Base-by-base conservation (phyloP, 2,113 vertebrate species). In the Vulpes ferrilata region DNA sequence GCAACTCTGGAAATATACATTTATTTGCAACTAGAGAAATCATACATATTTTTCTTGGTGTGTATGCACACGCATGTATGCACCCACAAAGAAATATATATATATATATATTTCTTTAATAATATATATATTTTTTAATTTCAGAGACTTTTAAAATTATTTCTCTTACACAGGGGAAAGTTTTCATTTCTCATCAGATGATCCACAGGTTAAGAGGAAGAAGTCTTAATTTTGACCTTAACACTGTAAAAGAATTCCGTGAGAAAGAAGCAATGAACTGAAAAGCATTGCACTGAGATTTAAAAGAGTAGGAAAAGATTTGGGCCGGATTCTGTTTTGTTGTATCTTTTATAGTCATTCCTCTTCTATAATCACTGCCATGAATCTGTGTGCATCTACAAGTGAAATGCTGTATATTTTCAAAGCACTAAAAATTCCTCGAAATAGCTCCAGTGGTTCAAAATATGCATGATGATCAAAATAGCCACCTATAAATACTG, bases 401-500 rank as follows among this genome's bases (percentile, higher is more conserved):
- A 55, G 62, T 74, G 62, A 97, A 97, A 93, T 79, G 30, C 6
- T 93, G n/a, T 92, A 67, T 96, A 88, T 83, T 95, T 93, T 90
- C 62, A 94, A 93, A 96, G 48, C 88, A 94, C 43, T 96, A 92
- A 89, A 97, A 95, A 71, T 87, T 78, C 59, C 91, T 96, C 83
- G 4, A 93, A 97, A 97, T 83, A 85, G 43, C 19, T 96, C 76
- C 90, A 96, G 67, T 93, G 85, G 82, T 97, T 91, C 78, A 96
- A 97, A 97, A 92, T 92, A 95, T 65, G 30, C 30, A 79, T 27
- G 22, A 64, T 85, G 65, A 96, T 97, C 67, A 97, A 95, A 97
- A 95, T 85, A 96, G 90, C 60, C 19, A 93, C 73, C 60, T 88
- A 78, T 76, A 96, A 93, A 85, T 95, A 97, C 81, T 84, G 20